Base-by-base conservation (phyloP, 2,797 vertebrate genomes). In the Darevskia mixta region DNA sequence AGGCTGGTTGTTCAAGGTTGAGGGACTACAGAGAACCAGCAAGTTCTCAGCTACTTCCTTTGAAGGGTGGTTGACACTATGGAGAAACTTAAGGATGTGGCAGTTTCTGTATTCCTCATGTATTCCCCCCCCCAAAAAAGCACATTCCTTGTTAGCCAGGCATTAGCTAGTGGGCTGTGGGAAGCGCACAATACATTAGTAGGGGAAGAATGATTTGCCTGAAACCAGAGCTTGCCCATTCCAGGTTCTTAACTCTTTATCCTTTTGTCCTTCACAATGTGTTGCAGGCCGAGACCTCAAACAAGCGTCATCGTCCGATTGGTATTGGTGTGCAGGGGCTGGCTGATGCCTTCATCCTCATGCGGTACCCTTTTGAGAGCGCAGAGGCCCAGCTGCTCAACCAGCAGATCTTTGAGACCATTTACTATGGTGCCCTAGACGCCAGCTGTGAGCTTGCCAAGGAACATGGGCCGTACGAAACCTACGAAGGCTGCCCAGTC, bases 261-360 rank as follows among this genome's bases (percentile, higher is more conserved):
- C 72, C 32, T 49, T 41, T 38, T n/a, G 7, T 10, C 72, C 11
- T 88, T 29, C 82, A 45, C 78, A 67, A 81, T 69, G 35, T 41
- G 8, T 0, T 0, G 13, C 92, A 98, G 98, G 99, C 98, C 0
- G 97, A 97, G 77, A 94, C 92, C 83, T 99, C 99, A 79, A 99
- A 99, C 97, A 98, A 96, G 87, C 97, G 97, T 0, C 99, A 99
- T 92, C 95, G 99, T 9, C 99, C 99, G 1, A 98, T 99, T 0
- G 99, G 99, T 13, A 99, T 99, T 0, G 99, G 99, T 0, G 99
- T 99, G 5, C 99, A 99, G 91, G 99, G 99, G 58, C 95, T 99
- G 94, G 99, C 99, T 0, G 99, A 99, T 0, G 97, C 98, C 67
- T 99, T 99, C 95, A 99, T 99, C 95, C 94, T 99, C 61, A 99